These are phyloP conservation scores for Cinclus cinclus DNA, from an alignment of 2,113 vertebrate species.

Conservation along the genomic window DNA sequence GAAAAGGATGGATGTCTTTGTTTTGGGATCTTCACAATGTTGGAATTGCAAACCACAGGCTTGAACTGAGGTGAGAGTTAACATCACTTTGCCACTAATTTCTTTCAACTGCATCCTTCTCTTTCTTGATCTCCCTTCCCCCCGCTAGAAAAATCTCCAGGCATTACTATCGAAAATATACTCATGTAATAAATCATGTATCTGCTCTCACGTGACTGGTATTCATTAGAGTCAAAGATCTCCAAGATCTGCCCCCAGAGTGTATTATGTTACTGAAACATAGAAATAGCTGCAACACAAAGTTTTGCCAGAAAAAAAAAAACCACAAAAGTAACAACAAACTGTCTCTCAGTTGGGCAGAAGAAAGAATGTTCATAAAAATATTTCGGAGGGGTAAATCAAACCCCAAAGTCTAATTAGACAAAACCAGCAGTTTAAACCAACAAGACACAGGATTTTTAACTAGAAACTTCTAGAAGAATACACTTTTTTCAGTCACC, in stretches of 20 bases:
- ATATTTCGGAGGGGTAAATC: slow-evolving; percentile 51
- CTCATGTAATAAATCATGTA: slow-evolving; percentile 60
- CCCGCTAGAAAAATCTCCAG: not conserved
- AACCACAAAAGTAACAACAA: slow-evolving; percentile 54
- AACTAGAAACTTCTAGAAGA: not conserved
- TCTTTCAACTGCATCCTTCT: slow-evolving; percentile 27
- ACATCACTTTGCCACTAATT: slow-evolving; percentile 4
- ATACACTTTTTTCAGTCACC: not conserved
- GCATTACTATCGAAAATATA: slow-evolving; percentile 34
- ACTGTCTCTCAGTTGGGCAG: slow-evolving; percentile 64
- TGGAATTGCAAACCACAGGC: slow-evolving; percentile 18
- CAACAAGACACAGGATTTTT: slow-evolving; percentile 5
- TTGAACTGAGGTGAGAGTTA: slow-evolving; percentile 30
- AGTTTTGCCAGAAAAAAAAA: slow-evolving; percentile 53
- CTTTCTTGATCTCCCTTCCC: not conserved
- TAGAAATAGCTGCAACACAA: slow-evolving; percentile 61
- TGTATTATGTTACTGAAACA: slow-evolving; percentile 68
- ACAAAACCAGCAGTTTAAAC: slow-evolving; percentile 43
- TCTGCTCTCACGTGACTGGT: slow-evolving; percentile 55
- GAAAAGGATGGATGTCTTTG: slow-evolving; percentile 32
- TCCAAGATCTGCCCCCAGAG: slow-evolving; percentile 54
- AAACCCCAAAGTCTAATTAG: slow-evolving; percentile 57
- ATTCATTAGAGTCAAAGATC: slow-evolving; percentile 58
- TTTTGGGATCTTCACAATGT: slow-evolving; percentile 8
- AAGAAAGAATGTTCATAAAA: slow-evolving; percentile 69